These are phyloP conservation scores for Amyelois transitella DNA, from an alignment of 1,140 invertebrate genomes.

Conservation along the genomic window DNA sequence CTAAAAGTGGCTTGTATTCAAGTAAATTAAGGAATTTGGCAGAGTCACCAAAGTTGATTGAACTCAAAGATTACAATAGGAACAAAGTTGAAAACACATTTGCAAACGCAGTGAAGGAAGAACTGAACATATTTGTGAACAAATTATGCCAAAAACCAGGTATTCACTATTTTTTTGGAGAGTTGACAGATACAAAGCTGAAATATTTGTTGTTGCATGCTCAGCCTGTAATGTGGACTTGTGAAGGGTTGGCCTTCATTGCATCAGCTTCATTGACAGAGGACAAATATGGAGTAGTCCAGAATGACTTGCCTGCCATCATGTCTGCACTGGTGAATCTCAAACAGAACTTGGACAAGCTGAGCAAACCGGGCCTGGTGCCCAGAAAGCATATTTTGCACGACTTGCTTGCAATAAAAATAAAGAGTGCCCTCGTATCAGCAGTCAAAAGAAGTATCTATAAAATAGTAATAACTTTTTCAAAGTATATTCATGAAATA, in stretches of 20 bases:
- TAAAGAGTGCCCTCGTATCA: slow-evolving; percentile 76
- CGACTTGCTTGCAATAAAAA: slow-evolving; percentile 77
- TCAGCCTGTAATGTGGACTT: slow-evolving; percentile 81
- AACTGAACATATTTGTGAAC: slow-evolving; percentile 47
- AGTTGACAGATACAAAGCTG: slow-evolving; percentile 80
- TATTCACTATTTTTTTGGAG: slow-evolving; percentile 82
- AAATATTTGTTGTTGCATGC: slow-evolving; percentile 78
- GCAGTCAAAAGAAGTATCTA: slow-evolving; percentile 84
- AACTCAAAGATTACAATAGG: slow-evolving; percentile 45
- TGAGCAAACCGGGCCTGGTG: slow-evolving; percentile 79
- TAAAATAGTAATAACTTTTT: slow-evolving; percentile 81
- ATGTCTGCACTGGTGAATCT: slow-evolving; percentile 79
- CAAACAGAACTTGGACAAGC: slow-evolving; percentile 81
- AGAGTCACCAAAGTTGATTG: slow-evolving; percentile 43
- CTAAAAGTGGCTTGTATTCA: slow-evolving; percentile 43
- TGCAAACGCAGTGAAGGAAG: slow-evolving; percentile 41
- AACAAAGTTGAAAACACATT: slow-evolving; percentile 57
- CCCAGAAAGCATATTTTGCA: slow-evolving; percentile 76
- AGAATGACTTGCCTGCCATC: slow-evolving; percentile 83
- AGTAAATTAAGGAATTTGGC: slow-evolving; percentile 66
- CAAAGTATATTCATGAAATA: slow-evolving; percentile 80
- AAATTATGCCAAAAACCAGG: slow-evolving; percentile 75
- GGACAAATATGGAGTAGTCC: slow-evolving; percentile 86
- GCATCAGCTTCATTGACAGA: slow-evolving; percentile 81
- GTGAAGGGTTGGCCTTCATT: slow-evolving; percentile 81